Base-by-base conservation (phyloP, 2,797 vertebrate species). In the Acipenser ruthenus region DNA sequence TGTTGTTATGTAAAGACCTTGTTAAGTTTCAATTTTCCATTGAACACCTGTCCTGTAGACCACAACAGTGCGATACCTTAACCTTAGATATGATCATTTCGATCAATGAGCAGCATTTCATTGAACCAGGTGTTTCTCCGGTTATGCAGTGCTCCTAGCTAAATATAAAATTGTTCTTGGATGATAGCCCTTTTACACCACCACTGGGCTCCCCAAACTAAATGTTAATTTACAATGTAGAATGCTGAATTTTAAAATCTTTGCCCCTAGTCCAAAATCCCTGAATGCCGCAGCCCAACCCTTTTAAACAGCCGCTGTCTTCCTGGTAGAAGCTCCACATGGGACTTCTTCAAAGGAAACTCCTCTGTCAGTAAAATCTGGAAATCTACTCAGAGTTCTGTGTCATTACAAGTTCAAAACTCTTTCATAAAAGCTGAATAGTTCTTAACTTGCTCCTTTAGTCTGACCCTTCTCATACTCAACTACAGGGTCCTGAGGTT, bases 91-190 rank as follows among this genome's bases (percentile, higher is more conserved):
- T 3, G 10, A 58, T 11, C 55, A 58, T 58, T n/a, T 13, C 12
- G 15, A 13, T 58, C n/a, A 1, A 1, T 7, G 12, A 13, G 55
- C 7, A 13, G 11, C 3, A 55, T 58, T 58, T n/a, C 12, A 58
- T 58, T 11, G 15, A 58, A 58, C 55, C 55, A 58, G 55, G 55
- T 58, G 55, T 58, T n/a, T 58, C 55, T 58, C 12, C 55, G 15
- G 55, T 58, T 11, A 58, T 58, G 11, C 12, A 7, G 15, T 58
- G 15, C 37, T n/a, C n/a, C 55, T 58, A n/a, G 12, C 12, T 58
- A 13, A 58, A 58, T 13, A 58, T 11, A 11, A 58, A 6, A 58
- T 58, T 58, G n/a, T 58, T 53, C 52, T 53, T 53, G 8, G 12
- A 53, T 9, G 9, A 9, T 1, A 53, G 52, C 52, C 9, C 52